Evolutionary conservation across 2,888 invertebrate species (phyloP), one percentile per base, ranked within the genome.

Genomic region (Drosophila prolongata): DNA sequence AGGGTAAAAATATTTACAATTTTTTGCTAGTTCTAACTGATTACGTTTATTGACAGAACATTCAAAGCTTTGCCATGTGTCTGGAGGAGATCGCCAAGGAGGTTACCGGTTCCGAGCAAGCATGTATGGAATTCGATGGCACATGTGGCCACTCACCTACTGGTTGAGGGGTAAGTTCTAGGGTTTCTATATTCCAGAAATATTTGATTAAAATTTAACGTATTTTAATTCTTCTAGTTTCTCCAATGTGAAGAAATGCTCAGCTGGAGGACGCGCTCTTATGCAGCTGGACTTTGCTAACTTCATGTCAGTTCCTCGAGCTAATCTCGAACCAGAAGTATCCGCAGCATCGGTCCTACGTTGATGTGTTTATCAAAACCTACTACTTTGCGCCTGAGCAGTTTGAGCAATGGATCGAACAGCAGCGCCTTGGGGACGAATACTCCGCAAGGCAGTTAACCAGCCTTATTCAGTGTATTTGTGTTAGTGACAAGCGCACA

Each of bases 221-320:
- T 30, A 1, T 30, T 30, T 30, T 2, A 97, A 92, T 35, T 24
- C 4, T 24, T 30, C 0, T 55, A 97, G 91, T 35, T 98, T 96
- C 93, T 95, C 98, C 0, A 96, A 95, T 87, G 96, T 97, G 0
- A 97, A 96, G 73, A 98, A 98, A 91, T 99, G 99, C 92, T 96
- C 98, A 0, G 98, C 98, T 80, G 99, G 98, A 27, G 99, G 99
- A 0, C 93, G 99, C 42, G 99, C 98, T 0, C 92, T 99, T 10
- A 99, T 99, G 99, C 99, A 99, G 90, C 93, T 99, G 24, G 99
- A 99, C 93, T 99, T 98, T 89, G 97, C 98, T 8, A 99, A 99
- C 91, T 95, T 99, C 73, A 94, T 98, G 78, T 95, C 97, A n/a
- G 24, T 98, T 98, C 90, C 93, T 98, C 56, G 98, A 99, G 92